Base-by-base conservation (phyloP, 1,140 invertebrate genomes). In the Apocrypta bakeri region DNA sequence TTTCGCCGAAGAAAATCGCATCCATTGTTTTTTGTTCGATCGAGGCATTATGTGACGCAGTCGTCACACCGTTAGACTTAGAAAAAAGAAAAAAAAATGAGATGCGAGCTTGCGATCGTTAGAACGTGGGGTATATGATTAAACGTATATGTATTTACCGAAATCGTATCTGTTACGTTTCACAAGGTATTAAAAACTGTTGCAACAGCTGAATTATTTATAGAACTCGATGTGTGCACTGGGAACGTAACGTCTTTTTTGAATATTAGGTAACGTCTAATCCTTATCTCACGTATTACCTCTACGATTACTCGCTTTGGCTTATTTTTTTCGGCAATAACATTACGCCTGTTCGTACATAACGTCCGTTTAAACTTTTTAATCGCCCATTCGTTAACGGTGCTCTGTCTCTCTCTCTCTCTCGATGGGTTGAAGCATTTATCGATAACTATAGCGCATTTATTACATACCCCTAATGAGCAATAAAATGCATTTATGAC, bases 401-500 rank as follows among this genome's bases (percentile, higher is more conserved):
- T 56, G 42, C 42, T 21, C n/a, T n/a, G n/a, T n/a, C n/a, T n/a
- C n/a, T n/a, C n/a, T n/a, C n/a, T n/a, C n/a, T n/a, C n/a, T n/a
- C 48, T 9, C 48, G 48, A 56, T 17, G 48, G 17, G 48, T n/a
- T 6, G 21, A 56, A n/a, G 21, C 48, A 7, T n/a, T 56, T 56
- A 56, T 56, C 48, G 21, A 56, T 56, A 56, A 56, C 48, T 56
- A 79, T 61, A 79, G 17, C 37, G 66, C 68, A 42, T 79, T 79
- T 69, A 79, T 79, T 69, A 25, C 66, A 29, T 21, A 33, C 0
- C 21, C 64, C 33, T 79, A 72, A 79, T 79, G 68, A 79, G 27
- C 40, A 72, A 72, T 72, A 72, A 79, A 79, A 79, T 69, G 27
- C 31, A 24, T 79, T 79, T 79, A 79, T 66, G 77, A 63, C 71